Evolutionary conservation across 2,797 vertebrate genomes (phyloP).

Genomic region (Poeciliopsis turneri): DNA sequence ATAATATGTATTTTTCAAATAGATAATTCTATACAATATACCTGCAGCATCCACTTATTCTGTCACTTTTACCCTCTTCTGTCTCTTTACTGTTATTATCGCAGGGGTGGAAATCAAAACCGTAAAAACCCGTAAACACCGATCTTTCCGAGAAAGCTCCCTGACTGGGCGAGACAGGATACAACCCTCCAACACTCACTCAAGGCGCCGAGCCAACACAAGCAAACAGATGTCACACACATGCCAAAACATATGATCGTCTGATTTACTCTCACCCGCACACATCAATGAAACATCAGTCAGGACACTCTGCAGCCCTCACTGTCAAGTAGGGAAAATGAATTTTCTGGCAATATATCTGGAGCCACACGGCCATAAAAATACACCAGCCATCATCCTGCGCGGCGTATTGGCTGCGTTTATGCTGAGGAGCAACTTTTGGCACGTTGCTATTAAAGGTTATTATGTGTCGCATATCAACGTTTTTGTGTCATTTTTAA

Average conservation of each 20-base stretch:
- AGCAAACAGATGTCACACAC: conserved; percentile 34
- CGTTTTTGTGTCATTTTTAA: conserved; percentile 26
- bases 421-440: conserved; percentile 17
- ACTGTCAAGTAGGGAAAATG: conserved; percentile 10
- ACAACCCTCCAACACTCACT: conserved; percentile 4
- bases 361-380: conserved; percentile 10
- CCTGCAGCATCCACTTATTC: neutral
- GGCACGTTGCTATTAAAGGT: conserved; percentile 13
- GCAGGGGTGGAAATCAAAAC: neutral
- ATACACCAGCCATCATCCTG: conserved; percentile 21
- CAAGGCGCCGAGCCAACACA: conserved; percentile 14
- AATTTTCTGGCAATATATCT: conserved; percentile 18
- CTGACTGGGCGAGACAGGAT: conserved; percentile 27
- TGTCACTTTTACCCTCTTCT: neutral
- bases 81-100: neutral
- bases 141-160: conserved; percentile 7
- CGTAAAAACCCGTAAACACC: neutral
- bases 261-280: conserved; percentile 5
- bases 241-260: conserved; percentile 24
- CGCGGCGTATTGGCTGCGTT: conserved; percentile 15
- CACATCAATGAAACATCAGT: conserved; percentile 27
- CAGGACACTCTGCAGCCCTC: conserved; percentile 26
- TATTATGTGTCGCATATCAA: conserved; percentile 24
- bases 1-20: neutral
- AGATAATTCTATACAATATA: neutral